Percentiles rank a stretch among this genome's conserved stretches.
Evolutionary conservation across 2,797 vertebrate species (phyloP).

Genomic region (Sus cebifrons): DNA sequence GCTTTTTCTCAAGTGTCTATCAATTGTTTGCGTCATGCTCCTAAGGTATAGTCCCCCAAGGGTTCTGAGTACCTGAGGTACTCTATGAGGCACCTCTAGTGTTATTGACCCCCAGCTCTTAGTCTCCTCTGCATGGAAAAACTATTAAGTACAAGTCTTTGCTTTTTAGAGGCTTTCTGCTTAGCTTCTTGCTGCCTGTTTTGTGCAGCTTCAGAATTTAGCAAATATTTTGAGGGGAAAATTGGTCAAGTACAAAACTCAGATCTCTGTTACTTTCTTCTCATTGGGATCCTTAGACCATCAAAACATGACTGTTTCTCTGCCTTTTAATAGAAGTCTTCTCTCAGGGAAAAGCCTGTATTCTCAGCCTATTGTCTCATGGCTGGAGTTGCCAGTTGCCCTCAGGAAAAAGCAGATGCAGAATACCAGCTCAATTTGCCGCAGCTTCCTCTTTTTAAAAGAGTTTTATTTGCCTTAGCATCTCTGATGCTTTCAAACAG

Average conservation of each 20-base stretch:
- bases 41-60: background rate
- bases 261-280: conserved; percentile 30
- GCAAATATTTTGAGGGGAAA: background rate
- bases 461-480: background rate
- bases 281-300: background rate
- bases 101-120: background rate
- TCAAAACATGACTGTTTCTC: background rate
- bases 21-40: conserved; percentile 18
- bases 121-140: background rate
- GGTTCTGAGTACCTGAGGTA: background rate
- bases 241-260: background rate
- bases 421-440: background rate
- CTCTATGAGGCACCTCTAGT: background rate
- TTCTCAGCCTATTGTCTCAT: background rate
- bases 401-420: background rate
- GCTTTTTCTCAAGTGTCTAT: conserved; percentile 3
- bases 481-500: conserved; percentile 34
- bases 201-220: conserved; percentile 34
- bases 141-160: background rate
- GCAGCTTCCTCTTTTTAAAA: background rate
- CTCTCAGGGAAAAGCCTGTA: background rate
- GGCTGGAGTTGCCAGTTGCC: background rate
- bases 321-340: background rate
- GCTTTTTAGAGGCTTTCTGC: background rate
- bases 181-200: background rate